phyloP scores from a whole-genome alignment of 2,888 invertebrate genomes.

The Tachina fera region DNA sequence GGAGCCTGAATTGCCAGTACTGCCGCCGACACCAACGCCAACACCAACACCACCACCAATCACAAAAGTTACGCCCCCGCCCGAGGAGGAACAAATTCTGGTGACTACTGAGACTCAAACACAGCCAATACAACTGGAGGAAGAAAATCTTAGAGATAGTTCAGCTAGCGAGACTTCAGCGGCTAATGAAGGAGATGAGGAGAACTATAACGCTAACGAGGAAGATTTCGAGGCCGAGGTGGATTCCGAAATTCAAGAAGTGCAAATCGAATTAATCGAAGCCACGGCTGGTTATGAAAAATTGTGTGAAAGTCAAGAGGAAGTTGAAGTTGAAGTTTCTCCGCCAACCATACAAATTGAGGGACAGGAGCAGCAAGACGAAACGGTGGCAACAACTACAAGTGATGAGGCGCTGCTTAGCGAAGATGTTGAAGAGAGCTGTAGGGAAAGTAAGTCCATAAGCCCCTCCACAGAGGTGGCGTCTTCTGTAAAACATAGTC shows the following conservation, averaged over 20 bases:
- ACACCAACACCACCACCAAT: conserved; percentile 75
- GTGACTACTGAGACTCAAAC: conserved; percentile 52
- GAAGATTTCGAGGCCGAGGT: conserved; percentile 68
- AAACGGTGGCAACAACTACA: background rate
- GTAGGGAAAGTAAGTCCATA: background rate
- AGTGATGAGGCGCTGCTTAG: background rate
- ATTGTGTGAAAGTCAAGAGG: conserved; percentile 62
- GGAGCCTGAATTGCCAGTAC: conserved; percentile 67
- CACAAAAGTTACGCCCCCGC: conserved; percentile 74
- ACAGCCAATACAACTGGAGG: conserved; percentile 37
- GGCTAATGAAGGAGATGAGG: conserved; percentile 53
- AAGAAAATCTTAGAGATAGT: conserved; percentile 61
- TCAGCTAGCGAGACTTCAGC: conserved; percentile 58
- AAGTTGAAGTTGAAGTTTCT: conserved; percentile 67
- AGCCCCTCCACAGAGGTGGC: conserved; percentile 47
- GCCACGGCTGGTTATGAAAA: conserved; percentile 63
- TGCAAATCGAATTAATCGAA: conserved; percentile 80
- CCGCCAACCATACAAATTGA: conserved; percentile 76
- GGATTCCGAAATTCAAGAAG: conserved; percentile 75
- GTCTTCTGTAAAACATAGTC: conserved; percentile 48
- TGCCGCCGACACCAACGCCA: conserved; percentile 71
- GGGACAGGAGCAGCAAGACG: background rate
- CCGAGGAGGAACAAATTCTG: conserved; percentile 57
- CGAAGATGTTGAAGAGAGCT: background rate
- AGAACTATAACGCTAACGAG: conserved; percentile 28